Conservation (phyloP, 2,113 vertebrate genomes). For the Pogonocichla stellata region DNA sequence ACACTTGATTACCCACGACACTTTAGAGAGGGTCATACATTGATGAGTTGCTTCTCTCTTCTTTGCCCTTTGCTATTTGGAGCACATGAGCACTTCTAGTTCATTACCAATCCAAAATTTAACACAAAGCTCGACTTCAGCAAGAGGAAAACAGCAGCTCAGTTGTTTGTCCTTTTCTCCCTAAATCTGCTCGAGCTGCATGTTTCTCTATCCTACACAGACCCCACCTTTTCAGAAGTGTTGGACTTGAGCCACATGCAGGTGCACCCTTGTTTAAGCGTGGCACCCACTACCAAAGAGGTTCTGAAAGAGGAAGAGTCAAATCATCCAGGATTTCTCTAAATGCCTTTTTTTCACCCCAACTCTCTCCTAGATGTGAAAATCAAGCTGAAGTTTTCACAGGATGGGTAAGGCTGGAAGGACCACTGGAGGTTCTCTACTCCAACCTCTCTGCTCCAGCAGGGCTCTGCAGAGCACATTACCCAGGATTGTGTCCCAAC, state of each 20-base stretch:
- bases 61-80: conserved; percentile 59
- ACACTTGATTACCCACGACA: conserved; percentile 63
- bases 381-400: not conserved
- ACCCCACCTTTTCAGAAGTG: not conserved
- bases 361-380: not conserved
- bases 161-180: not conserved
- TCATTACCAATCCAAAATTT: conserved; percentile 45
- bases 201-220: not conserved
- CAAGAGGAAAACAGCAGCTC: not conserved
- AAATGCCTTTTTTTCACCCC: accelerated
- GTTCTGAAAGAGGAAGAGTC: not conserved
- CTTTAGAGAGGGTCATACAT: conserved; percentile 50
- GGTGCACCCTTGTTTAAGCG: not conserved
- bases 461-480: not conserved
- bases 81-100: not conserved
- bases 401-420: not conserved
- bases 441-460: not conserved
- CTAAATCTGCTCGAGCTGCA: not conserved
- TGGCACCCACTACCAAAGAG: accelerated
- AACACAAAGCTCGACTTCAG: not conserved
- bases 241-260: not conserved
- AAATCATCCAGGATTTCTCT: not conserved
- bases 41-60: conserved; percentile 51
- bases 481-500: not conserved
- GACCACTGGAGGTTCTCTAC: not conserved